Conservation (phyloP, 1,140 invertebrate species). For the Hormaphis cornu region DNA sequence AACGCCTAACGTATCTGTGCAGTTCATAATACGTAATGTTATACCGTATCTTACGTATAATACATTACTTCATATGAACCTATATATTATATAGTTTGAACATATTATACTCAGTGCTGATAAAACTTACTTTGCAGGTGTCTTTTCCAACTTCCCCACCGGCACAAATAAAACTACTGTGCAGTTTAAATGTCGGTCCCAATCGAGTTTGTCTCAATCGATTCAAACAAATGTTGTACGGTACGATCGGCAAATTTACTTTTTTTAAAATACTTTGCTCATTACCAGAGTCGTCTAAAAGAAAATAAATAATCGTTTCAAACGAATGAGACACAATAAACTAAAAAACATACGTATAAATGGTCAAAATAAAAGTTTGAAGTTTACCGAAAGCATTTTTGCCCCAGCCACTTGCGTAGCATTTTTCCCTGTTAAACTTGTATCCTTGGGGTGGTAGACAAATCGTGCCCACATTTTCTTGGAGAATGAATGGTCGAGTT, state of each 20-base stretch:
- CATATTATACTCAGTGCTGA: no score
- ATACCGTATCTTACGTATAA: no score
- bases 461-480: conserved; percentile 58
- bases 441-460: conserved; percentile 54
- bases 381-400: conserved; percentile 45
- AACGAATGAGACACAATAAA: no score
- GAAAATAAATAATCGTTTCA: no score
- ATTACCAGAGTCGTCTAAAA: no score
- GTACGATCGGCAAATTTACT: conserved; percentile 54
- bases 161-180: conserved; percentile 48
- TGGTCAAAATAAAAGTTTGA: no score
- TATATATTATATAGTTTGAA: no score
- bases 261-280: conserved; percentile 65
- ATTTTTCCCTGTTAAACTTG: conserved; percentile 40
- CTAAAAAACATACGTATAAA: no score
- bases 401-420: conserved; percentile 63
- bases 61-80: no score
- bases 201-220: conserved; percentile 50
- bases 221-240: conserved; percentile 47
- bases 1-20: no score
- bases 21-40: no score
- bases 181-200: conserved; percentile 46
- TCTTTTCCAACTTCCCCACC: conserved; percentile 47
- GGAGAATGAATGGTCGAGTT: conserved; percentile 46
- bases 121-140: conserved; percentile 40